A percentile compares a stretch with the other conserved stretches of the same genome.
phyloP scores from a whole-genome alignment of 2,113 vertebrate species.

The Prunella fulvescens region DNA sequence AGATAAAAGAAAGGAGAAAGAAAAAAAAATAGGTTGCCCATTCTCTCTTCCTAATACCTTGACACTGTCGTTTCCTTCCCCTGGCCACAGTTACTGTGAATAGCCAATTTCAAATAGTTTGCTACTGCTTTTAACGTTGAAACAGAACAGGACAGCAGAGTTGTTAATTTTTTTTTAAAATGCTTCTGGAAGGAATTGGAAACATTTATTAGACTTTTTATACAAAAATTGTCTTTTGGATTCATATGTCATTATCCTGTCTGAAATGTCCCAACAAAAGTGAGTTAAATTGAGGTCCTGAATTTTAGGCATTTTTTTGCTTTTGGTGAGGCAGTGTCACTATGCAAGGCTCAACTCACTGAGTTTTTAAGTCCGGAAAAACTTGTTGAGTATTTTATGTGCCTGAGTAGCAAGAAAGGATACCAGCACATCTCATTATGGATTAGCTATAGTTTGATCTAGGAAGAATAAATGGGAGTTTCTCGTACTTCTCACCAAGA shows the following conservation, averaged over 20 bases:
- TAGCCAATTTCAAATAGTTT: not conserved
- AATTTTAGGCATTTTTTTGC: not conserved
- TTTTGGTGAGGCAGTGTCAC: not conserved
- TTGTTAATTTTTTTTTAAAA: not conserved
- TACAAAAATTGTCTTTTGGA: not conserved
- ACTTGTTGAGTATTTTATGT: not conserved
- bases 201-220: not conserved
- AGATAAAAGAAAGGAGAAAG: slow-evolving; percentile 15
- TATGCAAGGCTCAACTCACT: not conserved
- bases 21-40: too few species aligned
- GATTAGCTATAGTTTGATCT: not conserved
- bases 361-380: not conserved
- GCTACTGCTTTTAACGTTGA: not conserved
- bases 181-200: not conserved
- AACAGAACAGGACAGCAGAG: not conserved
- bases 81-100: not conserved
- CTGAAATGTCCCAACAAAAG: not conserved
- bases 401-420: not conserved
- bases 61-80: not conserved
- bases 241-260: not conserved
- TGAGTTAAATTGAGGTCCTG: not conserved
- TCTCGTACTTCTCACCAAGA: not conserved
- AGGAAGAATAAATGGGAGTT: not conserved
- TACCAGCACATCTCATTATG: not conserved
- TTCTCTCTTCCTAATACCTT: not conserved